Evolutionary conservation across 2,888 invertebrate species (phyloP).

Genomic region (Cryptocephalus moraei): DNA sequence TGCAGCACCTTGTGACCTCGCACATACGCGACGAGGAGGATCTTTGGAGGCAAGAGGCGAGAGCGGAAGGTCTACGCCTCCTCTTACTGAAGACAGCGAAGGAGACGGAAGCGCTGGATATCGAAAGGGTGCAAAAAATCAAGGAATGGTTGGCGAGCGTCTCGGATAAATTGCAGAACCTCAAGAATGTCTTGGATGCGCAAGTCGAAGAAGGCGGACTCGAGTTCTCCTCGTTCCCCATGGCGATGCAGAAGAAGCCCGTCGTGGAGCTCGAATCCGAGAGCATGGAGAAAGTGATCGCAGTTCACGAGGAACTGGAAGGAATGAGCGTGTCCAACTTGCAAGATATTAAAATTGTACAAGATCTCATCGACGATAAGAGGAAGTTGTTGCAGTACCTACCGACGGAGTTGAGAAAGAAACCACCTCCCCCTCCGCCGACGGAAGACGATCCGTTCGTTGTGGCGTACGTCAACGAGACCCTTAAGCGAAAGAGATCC

Average conservation of each 20-base stretch:
- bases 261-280: constrained; percentile 15
- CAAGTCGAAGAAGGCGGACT: constrained; percentile 1
- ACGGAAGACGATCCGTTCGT: constrained; percentile 38
- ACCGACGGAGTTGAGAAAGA: constrained; percentile 20
- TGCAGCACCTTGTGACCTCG: constrained; percentile 17
- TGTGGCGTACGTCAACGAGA: constrained; percentile 39
- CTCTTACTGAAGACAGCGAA: constrained; percentile 22
- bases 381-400: constrained; percentile 16
- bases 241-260: constrained; percentile 18
- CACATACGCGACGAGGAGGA: constrained; percentile 30
- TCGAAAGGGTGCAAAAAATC: constrained; percentile 24
- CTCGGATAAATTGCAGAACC: background rate
- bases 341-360: constrained; percentile 6
- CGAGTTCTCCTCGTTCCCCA: constrained; percentile 26
- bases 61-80: constrained; percentile 21
- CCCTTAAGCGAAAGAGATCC: constrained; percentile 6
- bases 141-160: constrained; percentile 33
- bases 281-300: constrained; percentile 10
- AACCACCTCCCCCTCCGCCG: constrained; percentile 21
- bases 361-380: constrained; percentile 12
- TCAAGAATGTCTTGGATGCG: no score
- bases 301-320: constrained; percentile 11
- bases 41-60: constrained; percentile 30
- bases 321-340: constrained; percentile 11
- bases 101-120: constrained; percentile 15